These are phyloP conservation scores for Phaethon lepturus DNA, from an alignment of 2,113 vertebrate genomes.

Conservation along the genomic window DNA sequence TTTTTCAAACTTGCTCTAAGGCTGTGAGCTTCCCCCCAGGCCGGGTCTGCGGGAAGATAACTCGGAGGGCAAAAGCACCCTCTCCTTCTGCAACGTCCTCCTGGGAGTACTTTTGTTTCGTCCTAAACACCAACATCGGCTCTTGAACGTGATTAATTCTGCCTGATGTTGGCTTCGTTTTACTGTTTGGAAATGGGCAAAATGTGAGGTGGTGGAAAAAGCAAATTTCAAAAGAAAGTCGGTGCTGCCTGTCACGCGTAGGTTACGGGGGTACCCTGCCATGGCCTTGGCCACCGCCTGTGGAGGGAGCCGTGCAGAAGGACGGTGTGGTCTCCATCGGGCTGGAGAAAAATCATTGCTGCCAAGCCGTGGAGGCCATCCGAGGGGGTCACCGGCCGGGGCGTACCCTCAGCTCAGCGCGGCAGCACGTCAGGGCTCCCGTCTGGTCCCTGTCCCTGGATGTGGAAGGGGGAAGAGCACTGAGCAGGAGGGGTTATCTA, in stretches of 20 bases:
- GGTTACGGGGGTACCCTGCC: rapidly evolving
- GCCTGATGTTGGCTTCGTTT: background rate
- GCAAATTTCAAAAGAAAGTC: background rate
- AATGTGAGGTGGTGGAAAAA: background rate
- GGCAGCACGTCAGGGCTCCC: rapidly evolving
- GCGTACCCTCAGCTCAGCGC: background rate
- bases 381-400: background rate
- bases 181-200: background rate
- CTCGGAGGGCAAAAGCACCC: background rate
- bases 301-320: background rate
- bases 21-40: background rate
- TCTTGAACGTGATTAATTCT: background rate
- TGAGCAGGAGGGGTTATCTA: background rate
- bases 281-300: background rate
- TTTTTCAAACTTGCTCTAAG: constrained; percentile 39
- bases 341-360: background rate
- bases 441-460: background rate
- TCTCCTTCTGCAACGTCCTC: background rate
- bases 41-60: background rate
- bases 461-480: background rate
- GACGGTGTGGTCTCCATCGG: rapidly evolving
- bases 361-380: background rate
- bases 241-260: background rate
- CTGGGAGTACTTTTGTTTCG: background rate
- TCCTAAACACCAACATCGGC: background rate